Percentiles rank a stretch among this genome's conserved stretches.
Evolutionary conservation across 2,113 vertebrate species (phyloP).

Genomic region (Calidris pugnax): DNA sequence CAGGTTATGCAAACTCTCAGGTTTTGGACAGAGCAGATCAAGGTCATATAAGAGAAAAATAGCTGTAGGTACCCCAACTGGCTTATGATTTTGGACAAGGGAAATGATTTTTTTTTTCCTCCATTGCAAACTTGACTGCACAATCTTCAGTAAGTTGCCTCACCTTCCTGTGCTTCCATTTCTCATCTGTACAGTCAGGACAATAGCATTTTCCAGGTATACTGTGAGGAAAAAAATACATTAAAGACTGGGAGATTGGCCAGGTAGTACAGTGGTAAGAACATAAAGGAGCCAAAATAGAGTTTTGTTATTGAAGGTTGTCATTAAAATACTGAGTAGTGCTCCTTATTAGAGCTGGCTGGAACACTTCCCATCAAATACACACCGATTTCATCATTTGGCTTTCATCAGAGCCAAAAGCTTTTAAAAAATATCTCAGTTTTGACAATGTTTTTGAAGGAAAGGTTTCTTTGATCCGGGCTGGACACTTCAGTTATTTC

Average conservation of each 20-base stretch:
- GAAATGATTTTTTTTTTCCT: background rate
- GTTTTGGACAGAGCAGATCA: background rate
- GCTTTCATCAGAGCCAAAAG: conserved; percentile 63
- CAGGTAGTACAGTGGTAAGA: conserved; percentile 30
- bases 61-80: background rate
- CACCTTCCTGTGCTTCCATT: conserved; percentile 32
- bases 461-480: conserved; percentile 49
- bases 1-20: background rate
- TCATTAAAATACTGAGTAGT: conserved; percentile 60
- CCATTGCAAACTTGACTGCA: background rate
- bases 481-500: conserved; percentile 64
- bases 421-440: conserved; percentile 49
- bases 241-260: conserved; percentile 55
- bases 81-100: background rate
- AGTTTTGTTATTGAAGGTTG: conserved; percentile 55
- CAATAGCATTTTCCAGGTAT: conserved; percentile 53
- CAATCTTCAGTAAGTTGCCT: background rate
- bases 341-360: conserved; percentile 55
- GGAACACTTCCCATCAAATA: conserved; percentile 63
- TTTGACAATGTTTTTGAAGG: conserved; percentile 68
- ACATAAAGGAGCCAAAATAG: conserved; percentile 60
- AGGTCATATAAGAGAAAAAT: background rate
- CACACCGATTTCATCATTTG: conserved; percentile 26
- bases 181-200: conserved; percentile 37
- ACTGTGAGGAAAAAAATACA: conserved; percentile 67